phyloP scores from a whole-genome alignment of 2,113 vertebrate species.

The Oreotrochilus melanogaster region DNA sequence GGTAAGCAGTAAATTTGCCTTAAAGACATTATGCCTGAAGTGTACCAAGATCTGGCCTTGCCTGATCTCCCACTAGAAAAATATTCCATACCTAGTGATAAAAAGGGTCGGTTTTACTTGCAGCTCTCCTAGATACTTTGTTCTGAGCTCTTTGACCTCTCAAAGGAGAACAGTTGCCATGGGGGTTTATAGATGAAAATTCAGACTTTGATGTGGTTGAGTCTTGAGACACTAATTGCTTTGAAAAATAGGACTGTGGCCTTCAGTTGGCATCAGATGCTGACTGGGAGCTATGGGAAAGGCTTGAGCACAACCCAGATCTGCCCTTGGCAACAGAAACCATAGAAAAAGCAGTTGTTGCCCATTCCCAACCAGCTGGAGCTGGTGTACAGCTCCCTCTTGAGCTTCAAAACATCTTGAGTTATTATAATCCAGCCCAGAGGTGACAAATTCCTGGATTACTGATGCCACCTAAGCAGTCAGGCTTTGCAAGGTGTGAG shows the following conservation, averaged over 20 bases:
- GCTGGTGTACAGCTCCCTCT: not conserved
- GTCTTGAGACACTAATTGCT: constrained; percentile 40
- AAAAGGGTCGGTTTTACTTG: not conserved
- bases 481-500: constrained; percentile 48
- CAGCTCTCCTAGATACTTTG: not conserved
- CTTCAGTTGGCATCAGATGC: constrained; percentile 6
- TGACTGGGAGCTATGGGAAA: not conserved
- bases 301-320: constrained; percentile 1
- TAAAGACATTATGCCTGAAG: not conserved
- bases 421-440: constrained; percentile 52
- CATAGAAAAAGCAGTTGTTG: constrained; percentile 11
- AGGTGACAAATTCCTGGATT: constrained; percentile 41
- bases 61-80: not conserved
- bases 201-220: constrained; percentile 21
- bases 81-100: not conserved
- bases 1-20: not conserved
- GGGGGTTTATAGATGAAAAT: not conserved
- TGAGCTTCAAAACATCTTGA: constrained; percentile 2
- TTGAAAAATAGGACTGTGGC: constrained; percentile 4
- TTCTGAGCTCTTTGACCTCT: constrained; percentile 21
- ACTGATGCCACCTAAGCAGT: constrained; percentile 26
- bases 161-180: not conserved
- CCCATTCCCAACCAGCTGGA: constrained; percentile 31
- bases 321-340: constrained; percentile 1
- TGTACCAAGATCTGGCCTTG: not conserved